These are phyloP conservation scores for Drosophila lowei DNA, from an alignment of 1,140 invertebrate genomes.

Conservation along the genomic window DNA sequence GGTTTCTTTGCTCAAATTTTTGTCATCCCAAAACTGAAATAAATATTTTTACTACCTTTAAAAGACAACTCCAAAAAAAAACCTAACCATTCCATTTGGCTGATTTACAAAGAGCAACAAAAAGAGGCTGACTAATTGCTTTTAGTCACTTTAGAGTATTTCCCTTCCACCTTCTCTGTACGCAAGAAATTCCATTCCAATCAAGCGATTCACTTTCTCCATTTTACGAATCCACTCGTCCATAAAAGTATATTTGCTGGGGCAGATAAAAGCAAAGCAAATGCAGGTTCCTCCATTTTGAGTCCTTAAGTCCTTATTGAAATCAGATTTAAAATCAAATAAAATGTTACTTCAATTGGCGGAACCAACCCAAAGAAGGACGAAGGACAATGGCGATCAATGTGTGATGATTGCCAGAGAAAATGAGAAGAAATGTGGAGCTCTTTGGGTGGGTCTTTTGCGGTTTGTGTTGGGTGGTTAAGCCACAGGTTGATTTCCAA, in stretches of 20 bases:
- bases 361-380: not conserved
- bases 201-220: constrained; percentile 11
- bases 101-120: constrained; percentile 20
- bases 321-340: constrained; percentile 73
- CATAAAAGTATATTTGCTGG: constrained; percentile 48
- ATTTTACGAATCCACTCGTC: constrained; percentile 13
- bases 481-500: constrained; percentile 65
- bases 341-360: constrained; percentile 55
- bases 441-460: constrained; percentile 20
- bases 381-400: constrained; percentile 42
- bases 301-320: constrained; percentile 49
- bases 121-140: constrained; percentile 15
- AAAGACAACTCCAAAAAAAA: too few species aligned
- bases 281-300: constrained; percentile 13
- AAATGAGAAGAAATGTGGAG: constrained; percentile 50
- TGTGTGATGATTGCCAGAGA: constrained; percentile 34
- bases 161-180: constrained; percentile 9
- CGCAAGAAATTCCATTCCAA: constrained; percentile 35
- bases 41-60: too few species aligned
- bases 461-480: not conserved
- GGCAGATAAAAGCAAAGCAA: constrained; percentile 52
- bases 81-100: constrained; percentile 6
- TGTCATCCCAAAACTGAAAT: too few species aligned
- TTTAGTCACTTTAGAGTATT: not conserved
- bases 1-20: too few species aligned